These are phyloP conservation scores for Rhingia campestris DNA, from an alignment of 2,888 invertebrate genomes.

Conservation along the genomic window DNA sequence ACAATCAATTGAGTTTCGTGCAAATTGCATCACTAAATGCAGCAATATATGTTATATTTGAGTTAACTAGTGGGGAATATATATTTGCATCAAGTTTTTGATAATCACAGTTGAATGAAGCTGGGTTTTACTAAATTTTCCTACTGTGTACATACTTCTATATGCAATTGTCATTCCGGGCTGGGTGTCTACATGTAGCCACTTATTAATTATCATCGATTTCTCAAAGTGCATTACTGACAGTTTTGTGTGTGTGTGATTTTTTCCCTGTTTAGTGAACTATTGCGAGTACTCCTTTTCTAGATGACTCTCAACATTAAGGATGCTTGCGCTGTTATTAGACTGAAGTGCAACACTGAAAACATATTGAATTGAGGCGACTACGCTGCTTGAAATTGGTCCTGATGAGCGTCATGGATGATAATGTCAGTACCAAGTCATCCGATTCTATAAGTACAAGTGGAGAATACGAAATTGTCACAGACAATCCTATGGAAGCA, in stretches of 20 bases:
- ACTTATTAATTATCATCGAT: conserved; percentile 68
- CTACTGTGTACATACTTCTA: neutral
- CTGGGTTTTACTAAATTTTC: neutral
- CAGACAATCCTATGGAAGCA: conserved; percentile 82
- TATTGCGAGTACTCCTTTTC: neutral
- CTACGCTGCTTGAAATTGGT: conserved; percentile 16
- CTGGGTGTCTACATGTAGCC: conserved; percentile 46
- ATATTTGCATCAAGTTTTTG: neutral
- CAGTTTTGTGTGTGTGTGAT: neutral
- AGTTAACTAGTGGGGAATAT: neutral
- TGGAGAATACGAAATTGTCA: conserved; percentile 88
- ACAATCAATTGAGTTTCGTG: conserved; percentile 5
- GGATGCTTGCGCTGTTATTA: conserved; percentile 38
- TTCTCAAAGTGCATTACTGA: conserved; percentile 26
- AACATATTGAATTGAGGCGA: conserved; percentile 22
- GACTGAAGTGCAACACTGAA: conserved; percentile 27
- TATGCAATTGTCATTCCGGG: neutral
- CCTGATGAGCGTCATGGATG: conserved; percentile 83
- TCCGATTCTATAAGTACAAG: conserved; percentile 87
- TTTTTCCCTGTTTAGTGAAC: conserved; percentile 39
- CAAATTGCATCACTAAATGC: neutral
- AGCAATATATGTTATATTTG: neutral
- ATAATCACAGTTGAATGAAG: too few relatives aligned
- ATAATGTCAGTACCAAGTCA: conserved; percentile 87
- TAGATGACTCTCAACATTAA: conserved; percentile 31